These are phyloP conservation scores for Drosophila glabriapex DNA, from an alignment of 2,888 invertebrate species.

Conservation along the genomic window DNA sequence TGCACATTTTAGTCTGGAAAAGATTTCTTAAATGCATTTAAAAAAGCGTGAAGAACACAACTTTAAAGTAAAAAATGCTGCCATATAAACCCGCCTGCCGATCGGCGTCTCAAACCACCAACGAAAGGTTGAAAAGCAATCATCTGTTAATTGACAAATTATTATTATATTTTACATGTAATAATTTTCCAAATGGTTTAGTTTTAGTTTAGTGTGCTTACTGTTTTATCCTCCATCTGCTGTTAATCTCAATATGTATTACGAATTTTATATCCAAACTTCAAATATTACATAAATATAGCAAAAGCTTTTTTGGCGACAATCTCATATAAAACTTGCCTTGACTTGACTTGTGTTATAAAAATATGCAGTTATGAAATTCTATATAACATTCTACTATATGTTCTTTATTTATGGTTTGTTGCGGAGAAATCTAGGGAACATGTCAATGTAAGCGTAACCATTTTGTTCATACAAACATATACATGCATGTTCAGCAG, in stretches of 20 bases:
- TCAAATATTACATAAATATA: background rate
- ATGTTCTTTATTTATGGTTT: background rate
- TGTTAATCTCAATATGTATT: background rate
- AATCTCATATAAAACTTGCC: background rate
- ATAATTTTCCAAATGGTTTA: background rate
- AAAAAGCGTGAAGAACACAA: background rate
- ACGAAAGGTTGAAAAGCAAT: constrained; percentile 27
- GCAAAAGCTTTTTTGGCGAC: background rate
- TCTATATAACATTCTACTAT: background rate
- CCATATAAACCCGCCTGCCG: constrained; percentile 56
- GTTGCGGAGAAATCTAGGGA: constrained; percentile 10
- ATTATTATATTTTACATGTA: background rate
- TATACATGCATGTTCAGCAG: constrained; percentile 26
- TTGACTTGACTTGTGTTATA: background rate
- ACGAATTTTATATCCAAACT: background rate
- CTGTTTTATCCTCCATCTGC: background rate
- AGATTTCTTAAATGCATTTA: constrained; percentile 43
- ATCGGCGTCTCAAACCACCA: constrained; percentile 48
- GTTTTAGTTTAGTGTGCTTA: background rate
- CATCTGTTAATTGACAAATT: background rate
- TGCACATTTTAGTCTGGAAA: background rate
- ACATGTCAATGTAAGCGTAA: constrained; percentile 50
- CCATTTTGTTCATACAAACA: constrained; percentile 19
- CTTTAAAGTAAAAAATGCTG: constrained; percentile 34
- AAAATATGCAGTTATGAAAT: background rate